Evolutionary conservation across 2,888 invertebrate species (phyloP).

Genomic region (Lasioglossum oenotherae): DNA sequence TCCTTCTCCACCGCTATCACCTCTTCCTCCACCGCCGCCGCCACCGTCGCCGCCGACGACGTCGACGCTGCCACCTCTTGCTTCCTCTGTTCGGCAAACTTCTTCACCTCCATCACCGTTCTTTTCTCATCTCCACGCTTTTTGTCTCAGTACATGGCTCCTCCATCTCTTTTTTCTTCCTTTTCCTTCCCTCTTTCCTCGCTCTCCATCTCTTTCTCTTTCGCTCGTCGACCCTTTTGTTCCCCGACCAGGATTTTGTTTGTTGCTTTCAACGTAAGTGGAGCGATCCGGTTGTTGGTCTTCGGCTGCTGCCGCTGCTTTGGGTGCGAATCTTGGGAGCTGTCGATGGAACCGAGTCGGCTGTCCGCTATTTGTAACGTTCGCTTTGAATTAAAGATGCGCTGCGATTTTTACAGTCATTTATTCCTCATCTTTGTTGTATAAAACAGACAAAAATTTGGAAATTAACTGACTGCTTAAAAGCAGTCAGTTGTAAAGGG

Average conservation of each 20-base stretch:
- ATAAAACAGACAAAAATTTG: too few relatives aligned
- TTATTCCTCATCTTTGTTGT: too few relatives aligned
- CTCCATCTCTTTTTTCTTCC: background rate
- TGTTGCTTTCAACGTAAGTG: background rate
- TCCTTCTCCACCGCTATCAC: background rate
- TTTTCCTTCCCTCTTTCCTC: background rate
- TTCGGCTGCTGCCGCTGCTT: background rate
- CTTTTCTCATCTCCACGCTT: constrained; percentile 36
- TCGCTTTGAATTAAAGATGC: background rate
- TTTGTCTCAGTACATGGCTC: constrained; percentile 30
- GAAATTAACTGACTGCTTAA: too few relatives aligned
- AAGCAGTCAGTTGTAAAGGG: too few relatives aligned
- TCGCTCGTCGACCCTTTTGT: constrained; percentile 37
- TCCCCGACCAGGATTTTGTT: background rate
- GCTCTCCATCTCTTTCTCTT: background rate
- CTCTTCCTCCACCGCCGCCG: background rate
- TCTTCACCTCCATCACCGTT: constrained; percentile 50
- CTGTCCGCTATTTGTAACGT: background rate
- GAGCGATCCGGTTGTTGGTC: constrained; percentile 3
- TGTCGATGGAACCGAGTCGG: background rate
- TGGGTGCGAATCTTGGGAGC: background rate
- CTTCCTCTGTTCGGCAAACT: constrained; percentile 49
- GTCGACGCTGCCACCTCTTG: constrained; percentile 34
- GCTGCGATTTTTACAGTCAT: too few relatives aligned
- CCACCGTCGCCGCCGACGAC: background rate